phyloP scores from a whole-genome alignment of 2,888 invertebrate species.

The Lasioglossum marginatum region DNA sequence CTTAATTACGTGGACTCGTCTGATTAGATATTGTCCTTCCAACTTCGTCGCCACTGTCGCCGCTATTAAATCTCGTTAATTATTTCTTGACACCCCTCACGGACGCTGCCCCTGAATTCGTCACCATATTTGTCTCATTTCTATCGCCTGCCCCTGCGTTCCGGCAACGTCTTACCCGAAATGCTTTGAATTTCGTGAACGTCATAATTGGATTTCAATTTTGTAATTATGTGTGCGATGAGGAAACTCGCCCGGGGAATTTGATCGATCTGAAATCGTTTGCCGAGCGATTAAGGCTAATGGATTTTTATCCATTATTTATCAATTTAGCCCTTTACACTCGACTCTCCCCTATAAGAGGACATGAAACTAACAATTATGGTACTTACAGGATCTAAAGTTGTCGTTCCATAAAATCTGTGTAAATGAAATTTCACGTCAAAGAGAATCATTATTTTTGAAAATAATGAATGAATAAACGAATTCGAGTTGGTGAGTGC shows the following conservation, averaged over 20 bases:
- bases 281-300: not conserved
- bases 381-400: too few relatives aligned
- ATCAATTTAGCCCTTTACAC: too few relatives aligned
- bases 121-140: conserved; percentile 13
- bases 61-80: conserved; percentile 66
- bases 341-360: too few relatives aligned
- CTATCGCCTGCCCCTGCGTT: not conserved
- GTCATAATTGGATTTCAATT: not conserved
- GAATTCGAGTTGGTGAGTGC: not conserved
- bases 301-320: not conserved
- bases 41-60: conserved; percentile 49
- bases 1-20: conserved; percentile 77
- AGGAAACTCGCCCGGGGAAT: not conserved
- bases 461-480: too few relatives aligned
- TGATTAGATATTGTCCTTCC: conserved; percentile 71
- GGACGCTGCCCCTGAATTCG: conserved; percentile 19
- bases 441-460: too few relatives aligned
- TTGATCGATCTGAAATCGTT: not conserved
- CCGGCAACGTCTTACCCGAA: not conserved
- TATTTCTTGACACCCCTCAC: conserved; percentile 56
- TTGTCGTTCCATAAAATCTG: too few relatives aligned
- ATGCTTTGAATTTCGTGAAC: not conserved
- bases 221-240: not conserved
- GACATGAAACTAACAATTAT: too few relatives aligned
- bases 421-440: too few relatives aligned